A percentile compares a stretch with the other conserved stretches of the same genome.
Evolutionary conservation across 2,797 vertebrate genomes (phyloP).

Genomic region (Centropyge bicolor): DNA sequence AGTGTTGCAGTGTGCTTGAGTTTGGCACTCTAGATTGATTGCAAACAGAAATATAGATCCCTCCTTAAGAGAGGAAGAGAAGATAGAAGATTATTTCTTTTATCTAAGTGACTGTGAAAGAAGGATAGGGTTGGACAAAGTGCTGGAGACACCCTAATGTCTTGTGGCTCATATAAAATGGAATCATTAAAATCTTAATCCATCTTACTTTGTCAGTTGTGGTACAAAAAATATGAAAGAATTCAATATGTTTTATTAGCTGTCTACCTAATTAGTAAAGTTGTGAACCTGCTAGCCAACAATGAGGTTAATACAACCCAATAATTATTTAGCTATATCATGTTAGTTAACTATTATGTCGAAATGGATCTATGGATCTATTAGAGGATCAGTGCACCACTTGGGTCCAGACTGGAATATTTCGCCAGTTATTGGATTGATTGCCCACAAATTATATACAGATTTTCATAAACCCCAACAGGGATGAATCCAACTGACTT

Average conservation of each 20-base stretch:
- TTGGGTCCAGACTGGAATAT: neutral
- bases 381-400: neutral
- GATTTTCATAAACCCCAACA: no score
- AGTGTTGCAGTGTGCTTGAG: neutral
- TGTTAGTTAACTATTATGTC: neutral
- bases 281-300: neutral
- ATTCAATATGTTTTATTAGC: neutral
- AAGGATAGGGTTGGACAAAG: neutral
- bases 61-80: slow-evolving; percentile 1
- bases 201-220: neutral
- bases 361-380: neutral
- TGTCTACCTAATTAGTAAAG: neutral
- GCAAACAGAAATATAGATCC: neutral
- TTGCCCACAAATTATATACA: no score
- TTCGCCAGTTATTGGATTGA: no score
- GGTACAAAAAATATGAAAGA: no score
- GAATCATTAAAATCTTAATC: neutral
- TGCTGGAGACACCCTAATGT: neutral
- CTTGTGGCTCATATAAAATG: neutral
- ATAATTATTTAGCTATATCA: neutral
- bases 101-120: neutral
- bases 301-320: neutral
- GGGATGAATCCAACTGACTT: no score
- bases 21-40: neutral
- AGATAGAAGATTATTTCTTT: neutral